Evolutionary conservation across 2,888 invertebrate genomes (phyloP).

Genomic region (Stenurella melanura): DNA sequence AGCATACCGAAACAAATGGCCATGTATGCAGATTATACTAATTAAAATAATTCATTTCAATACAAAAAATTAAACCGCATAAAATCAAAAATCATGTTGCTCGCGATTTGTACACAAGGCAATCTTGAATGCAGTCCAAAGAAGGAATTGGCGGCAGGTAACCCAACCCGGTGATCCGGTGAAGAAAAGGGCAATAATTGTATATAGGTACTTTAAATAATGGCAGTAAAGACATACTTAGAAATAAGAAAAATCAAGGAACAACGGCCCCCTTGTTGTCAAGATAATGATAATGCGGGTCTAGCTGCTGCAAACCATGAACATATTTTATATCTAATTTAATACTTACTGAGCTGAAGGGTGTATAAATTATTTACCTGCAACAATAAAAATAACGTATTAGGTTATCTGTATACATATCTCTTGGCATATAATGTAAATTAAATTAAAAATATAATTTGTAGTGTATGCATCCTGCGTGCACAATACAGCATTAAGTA

Average conservation of each 20-base stretch:
- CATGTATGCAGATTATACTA: too few species aligned
- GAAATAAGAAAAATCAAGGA: neutral
- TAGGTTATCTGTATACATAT: constrained; percentile 9
- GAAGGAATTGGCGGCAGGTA: neutral
- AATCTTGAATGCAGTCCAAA: neutral
- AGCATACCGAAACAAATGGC: too few species aligned
- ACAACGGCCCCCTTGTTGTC: too few species aligned
- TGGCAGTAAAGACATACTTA: neutral
- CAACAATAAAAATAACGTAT: constrained; percentile 13
- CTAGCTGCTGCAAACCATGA: constrained; percentile 31
- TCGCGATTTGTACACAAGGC: neutral
- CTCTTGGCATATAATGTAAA: neutral
- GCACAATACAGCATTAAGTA: neutral
- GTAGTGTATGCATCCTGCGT: neutral
- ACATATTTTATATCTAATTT: constrained; percentile 4
- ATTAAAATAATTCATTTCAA: too few species aligned
- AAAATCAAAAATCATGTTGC: neutral
- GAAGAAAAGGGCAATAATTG: neutral
- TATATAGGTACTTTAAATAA: neutral
- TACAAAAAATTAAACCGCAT: neutral
- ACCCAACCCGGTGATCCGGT: neutral
- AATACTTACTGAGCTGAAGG: constrained; percentile 12
- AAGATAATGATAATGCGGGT: constrained; percentile 16
- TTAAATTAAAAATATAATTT: neutral
- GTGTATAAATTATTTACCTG: constrained; percentile 21